Evolutionary conservation across 2,888 invertebrate species (phyloP).

Genomic region (Pomacea canaliculata): DNA sequence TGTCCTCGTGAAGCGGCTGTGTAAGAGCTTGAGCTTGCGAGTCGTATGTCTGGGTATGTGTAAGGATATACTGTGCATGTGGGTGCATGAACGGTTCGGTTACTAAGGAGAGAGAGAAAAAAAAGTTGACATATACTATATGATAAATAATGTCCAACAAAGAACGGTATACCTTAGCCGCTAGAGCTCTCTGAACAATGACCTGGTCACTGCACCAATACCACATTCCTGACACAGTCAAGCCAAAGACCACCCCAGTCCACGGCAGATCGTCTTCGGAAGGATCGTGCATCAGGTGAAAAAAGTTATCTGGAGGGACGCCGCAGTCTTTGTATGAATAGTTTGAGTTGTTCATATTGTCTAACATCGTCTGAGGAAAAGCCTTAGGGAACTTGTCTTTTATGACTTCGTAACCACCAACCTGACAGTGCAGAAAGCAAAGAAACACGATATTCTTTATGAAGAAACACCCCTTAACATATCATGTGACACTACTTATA

Average conservation of each 20-base stretch:
- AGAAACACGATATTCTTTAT: too few relatives aligned
- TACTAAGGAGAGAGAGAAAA: too few relatives aligned
- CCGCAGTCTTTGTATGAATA: constrained; percentile 11
- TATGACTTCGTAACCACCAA: constrained; percentile 8
- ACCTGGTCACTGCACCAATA: constrained; percentile 25
- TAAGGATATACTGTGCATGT: too few relatives aligned
- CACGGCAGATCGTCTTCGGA: constrained; percentile 14
- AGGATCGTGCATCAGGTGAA: constrained; percentile 7
- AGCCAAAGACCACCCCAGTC: constrained; percentile 13
- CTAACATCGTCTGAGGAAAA: neutral
- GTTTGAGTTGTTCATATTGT: neutral
- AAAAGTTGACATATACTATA: too few relatives aligned
- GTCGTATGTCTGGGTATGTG: too few relatives aligned
- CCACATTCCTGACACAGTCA: constrained; percentile 9
- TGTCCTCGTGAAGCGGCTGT: too few relatives aligned
- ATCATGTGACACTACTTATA: too few relatives aligned
- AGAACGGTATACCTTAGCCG: constrained; percentile 10
- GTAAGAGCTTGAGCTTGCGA: too few relatives aligned
- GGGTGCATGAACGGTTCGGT: too few relatives aligned
- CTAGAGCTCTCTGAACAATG: constrained; percentile 17
- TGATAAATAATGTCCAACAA: neutral
- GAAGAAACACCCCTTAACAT: too few relatives aligned
- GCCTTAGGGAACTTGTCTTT: neutral
- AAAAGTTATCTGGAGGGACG: constrained; percentile 3
- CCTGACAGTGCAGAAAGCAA: neutral